phyloP scores from a whole-genome alignment of 2,797 vertebrate species.

The Alauda arvensis region DNA sequence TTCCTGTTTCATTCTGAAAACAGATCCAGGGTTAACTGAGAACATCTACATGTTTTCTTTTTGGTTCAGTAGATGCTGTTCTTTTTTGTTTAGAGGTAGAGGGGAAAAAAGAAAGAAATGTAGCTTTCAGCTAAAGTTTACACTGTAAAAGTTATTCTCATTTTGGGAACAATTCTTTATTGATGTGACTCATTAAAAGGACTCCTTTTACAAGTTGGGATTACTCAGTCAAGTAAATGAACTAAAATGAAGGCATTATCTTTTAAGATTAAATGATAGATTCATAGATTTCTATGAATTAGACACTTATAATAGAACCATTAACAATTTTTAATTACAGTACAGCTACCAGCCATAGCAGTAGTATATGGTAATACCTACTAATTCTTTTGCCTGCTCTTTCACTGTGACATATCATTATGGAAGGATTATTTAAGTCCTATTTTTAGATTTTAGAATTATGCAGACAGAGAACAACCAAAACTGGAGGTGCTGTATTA shows the following conservation, averaged over 20 bases:
- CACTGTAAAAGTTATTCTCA: background rate
- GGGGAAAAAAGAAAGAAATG: background rate
- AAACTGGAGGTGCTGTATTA: background rate
- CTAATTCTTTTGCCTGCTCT: background rate
- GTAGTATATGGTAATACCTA: background rate
- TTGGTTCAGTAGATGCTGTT: background rate
- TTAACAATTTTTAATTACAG: slow-evolving; percentile 38
- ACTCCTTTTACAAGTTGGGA: background rate
- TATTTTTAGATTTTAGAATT: slow-evolving; percentile 34
- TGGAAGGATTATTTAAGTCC: background rate
- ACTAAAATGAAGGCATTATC: slow-evolving; percentile 32
- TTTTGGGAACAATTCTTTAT: background rate
- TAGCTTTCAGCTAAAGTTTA: background rate
- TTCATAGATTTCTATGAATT: background rate
- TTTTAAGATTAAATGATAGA: slow-evolving; percentile 33
- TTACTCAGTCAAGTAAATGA: slow-evolving; percentile 31
- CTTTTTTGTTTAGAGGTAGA: background rate
- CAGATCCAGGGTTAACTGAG: background rate
- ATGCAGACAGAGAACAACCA: background rate
- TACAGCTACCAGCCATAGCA: background rate
- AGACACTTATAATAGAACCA: background rate
- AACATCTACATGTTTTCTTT: background rate
- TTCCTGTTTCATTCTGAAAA: background rate
- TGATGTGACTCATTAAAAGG: slow-evolving; percentile 1
- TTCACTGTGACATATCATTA: slow-evolving; percentile 14